A percentile compares a stretch with the other conserved stretches of the same genome.
Conservation (phyloP, 2,797 vertebrate genomes). For the Anableps anableps region DNA sequence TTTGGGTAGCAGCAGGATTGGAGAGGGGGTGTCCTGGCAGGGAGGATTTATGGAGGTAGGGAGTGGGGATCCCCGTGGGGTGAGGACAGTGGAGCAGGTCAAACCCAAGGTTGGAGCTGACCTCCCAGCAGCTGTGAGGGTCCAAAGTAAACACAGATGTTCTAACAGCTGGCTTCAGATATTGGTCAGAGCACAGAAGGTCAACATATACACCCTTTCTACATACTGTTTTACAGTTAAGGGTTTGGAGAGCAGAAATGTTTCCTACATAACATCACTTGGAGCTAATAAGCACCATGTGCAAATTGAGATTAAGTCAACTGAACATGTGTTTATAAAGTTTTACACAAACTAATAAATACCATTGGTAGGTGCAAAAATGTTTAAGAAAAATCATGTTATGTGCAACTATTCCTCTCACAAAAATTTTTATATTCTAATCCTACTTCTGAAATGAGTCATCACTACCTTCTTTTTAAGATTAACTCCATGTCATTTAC, state of each 20-base stretch:
- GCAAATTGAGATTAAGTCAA: neutral
- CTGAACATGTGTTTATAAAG: no score
- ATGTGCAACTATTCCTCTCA: neutral
- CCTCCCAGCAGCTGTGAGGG: constrained; percentile 81
- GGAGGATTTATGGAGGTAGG: constrained; percentile 56
- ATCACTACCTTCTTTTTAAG: neutral
- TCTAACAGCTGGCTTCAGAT: constrained; percentile 70
- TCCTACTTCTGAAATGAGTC: neutral
- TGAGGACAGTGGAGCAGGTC: constrained; percentile 63
- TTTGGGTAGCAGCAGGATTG: constrained; percentile 67
- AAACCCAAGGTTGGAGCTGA: constrained; percentile 60
- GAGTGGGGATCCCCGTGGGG: constrained; percentile 66
- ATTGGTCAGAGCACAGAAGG: constrained; percentile 49
- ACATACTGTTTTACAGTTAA: constrained; percentile 55
- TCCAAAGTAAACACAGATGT: constrained; percentile 77
- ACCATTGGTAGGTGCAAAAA: neutral
- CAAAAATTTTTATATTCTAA: neutral
- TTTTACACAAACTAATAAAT: neutral
- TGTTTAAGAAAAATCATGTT: neutral
- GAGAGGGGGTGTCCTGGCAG: constrained; percentile 52
- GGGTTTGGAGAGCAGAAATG: constrained; percentile 32
- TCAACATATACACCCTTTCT: constrained; percentile 61
- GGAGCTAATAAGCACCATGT: neutral
- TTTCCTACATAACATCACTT: constrained; percentile 29
- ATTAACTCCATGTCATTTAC: neutral